These are phyloP conservation scores for Xerus inauris DNA, from an alignment of 2,113 vertebrate species.

Conservation along the genomic window DNA sequence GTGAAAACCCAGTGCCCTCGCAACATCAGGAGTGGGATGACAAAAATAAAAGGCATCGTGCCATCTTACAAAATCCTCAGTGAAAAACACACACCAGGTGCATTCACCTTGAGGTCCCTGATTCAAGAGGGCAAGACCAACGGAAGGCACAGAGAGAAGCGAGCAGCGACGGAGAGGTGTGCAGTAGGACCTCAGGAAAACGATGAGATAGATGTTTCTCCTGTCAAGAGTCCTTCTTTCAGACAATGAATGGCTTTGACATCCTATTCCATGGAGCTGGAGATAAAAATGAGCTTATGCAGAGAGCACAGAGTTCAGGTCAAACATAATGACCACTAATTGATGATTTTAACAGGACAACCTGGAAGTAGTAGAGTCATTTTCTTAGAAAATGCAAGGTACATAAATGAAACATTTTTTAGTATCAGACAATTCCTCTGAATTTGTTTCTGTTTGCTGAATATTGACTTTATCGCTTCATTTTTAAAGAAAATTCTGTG, in stretches of 20 bases:
- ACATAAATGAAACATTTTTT: neutral
- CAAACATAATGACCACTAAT: neutral
- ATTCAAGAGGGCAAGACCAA: neutral
- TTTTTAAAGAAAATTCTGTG: neutral
- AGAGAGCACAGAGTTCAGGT: neutral
- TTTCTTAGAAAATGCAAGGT: conserved; percentile 24
- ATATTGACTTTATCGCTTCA: neutral
- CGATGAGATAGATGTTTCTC: neutral
- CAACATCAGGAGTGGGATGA: rapidly evolving
- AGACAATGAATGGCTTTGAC: neutral
- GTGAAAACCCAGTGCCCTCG: no score
- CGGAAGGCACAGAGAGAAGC: no score
- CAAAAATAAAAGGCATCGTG: rapidly evolving
- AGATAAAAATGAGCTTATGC: no score
- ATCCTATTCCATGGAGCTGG: neutral
- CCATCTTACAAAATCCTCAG: rapidly evolving
- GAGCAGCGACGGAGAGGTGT: neutral
- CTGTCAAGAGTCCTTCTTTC: neutral
- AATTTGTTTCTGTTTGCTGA: conserved; percentile 6
- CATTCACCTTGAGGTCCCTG: neutral
- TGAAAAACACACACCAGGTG: neutral
- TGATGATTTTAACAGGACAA: neutral
- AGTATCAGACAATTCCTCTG: neutral
- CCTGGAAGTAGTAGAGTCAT: neutral
- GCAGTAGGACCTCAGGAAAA: neutral